phyloP scores from a whole-genome alignment of 1,140 invertebrate genomes.

The Ooceraea biroi region DNA sequence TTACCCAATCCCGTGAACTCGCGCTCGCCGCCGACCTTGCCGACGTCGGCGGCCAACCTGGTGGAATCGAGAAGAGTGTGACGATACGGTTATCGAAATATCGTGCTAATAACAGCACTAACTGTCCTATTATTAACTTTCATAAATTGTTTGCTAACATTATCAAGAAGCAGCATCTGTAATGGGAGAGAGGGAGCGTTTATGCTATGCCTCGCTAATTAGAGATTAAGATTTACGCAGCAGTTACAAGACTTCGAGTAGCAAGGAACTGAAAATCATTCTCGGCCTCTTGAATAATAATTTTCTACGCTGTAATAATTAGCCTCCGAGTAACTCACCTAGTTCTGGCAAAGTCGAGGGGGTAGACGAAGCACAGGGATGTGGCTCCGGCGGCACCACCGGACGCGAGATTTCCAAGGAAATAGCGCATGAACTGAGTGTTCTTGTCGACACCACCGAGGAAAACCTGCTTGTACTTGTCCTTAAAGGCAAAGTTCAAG shows the following conservation, averaged over 20 bases:
- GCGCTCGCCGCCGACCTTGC: conserved; percentile 91
- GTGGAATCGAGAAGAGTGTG: neutral
- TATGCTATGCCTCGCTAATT: too few species aligned
- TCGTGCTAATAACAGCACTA: neutral
- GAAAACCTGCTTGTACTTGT: conserved; percentile 95
- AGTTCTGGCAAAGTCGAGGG: conserved; percentile 97
- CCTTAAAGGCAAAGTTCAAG: conserved; percentile 98
- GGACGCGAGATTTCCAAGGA: conserved; percentile 95
- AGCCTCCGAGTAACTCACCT: conserved; percentile 88
- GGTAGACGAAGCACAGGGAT: conserved; percentile 98
- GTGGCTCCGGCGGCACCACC: conserved; percentile 98
- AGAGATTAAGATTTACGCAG: too few species aligned
- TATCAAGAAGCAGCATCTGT: too few species aligned
- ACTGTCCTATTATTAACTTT: too few species aligned
- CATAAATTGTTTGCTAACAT: too few species aligned
- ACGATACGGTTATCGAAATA: neutral
- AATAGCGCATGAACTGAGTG: conserved; percentile 95
- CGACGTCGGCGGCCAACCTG: conserved; percentile 94
- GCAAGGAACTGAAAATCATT: too few species aligned
- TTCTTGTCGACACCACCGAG: conserved; percentile 95
- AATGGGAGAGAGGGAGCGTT: too few species aligned
- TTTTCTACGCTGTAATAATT: too few species aligned
- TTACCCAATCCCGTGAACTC: conserved; percentile 94
- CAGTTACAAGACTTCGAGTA: neutral
- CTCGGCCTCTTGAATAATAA: too few species aligned